Evolutionary conservation across 2,888 invertebrate species (phyloP).

Genomic region (Dichetophora obliterata): DNA sequence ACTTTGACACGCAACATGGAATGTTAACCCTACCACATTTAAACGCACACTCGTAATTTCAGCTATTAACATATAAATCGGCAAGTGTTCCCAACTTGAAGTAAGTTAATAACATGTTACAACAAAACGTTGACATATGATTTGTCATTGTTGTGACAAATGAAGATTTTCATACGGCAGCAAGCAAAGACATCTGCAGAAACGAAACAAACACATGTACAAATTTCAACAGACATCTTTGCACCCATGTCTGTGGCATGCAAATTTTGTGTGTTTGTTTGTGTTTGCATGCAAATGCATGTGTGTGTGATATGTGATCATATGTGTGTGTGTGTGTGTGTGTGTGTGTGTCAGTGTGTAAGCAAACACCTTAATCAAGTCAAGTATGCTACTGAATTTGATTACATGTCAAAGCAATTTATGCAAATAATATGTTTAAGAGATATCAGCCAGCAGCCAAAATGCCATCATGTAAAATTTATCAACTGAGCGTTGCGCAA

Average conservation of each 20-base stretch:
- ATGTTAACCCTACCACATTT: too few relatives aligned
- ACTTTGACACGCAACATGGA: background rate
- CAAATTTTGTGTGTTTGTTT: background rate
- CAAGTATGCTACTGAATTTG: constrained; percentile 64
- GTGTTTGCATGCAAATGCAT: background rate
- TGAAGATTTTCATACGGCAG: constrained; percentile 50
- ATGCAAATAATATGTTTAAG: constrained; percentile 66
- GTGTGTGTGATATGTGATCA: background rate
- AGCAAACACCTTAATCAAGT: constrained; percentile 63
- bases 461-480: background rate
- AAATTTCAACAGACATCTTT: background rate
- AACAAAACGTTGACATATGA: constrained; percentile 49
- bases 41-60: background rate
- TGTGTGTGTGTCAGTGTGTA: constrained; percentile 40
- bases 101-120: constrained; percentile 27
- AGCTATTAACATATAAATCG: constrained; percentile 46
- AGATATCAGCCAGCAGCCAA: background rate
- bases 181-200: constrained; percentile 17
- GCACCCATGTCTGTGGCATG: background rate
- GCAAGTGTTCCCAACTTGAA: constrained; percentile 31
- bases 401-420: constrained; percentile 66
- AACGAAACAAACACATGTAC: background rate
- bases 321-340: constrained; percentile 31
- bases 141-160: constrained; percentile 53
- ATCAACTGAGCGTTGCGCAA: background rate